Percentiles rank a stretch among this genome's conserved stretches.
Evolutionary conservation across 2,113 vertebrate species (phyloP).

Genomic region (Cebidichthys violaceus): DNA sequence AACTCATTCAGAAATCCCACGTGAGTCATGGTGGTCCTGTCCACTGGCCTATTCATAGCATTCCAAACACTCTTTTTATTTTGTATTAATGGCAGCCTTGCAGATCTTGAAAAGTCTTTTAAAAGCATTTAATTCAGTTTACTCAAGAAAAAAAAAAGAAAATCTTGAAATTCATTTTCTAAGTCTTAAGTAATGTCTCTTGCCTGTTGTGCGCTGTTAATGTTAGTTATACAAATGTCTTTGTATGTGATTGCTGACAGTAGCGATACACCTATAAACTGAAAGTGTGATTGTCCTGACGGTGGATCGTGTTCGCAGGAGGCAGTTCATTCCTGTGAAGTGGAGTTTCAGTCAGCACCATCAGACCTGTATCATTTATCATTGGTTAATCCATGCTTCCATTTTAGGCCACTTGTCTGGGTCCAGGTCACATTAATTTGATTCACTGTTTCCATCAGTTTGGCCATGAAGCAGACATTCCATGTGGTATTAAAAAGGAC

Average conservation of each 20-base stretch:
- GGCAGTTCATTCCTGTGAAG: not conserved
- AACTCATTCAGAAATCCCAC: conserved; percentile 96
- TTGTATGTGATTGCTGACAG: not conserved
- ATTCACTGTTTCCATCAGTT: not conserved
- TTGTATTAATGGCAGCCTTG: not conserved
- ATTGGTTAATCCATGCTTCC: not conserved
- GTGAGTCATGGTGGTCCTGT: conserved; percentile 84
- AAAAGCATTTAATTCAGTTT: not conserved
- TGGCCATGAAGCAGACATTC: not conserved
- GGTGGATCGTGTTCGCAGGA: not conserved
- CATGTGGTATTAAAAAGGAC: not conserved
- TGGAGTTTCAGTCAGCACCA: not conserved
- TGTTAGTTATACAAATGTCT: not conserved
- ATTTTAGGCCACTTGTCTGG: not conserved
- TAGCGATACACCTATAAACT: not conserved
- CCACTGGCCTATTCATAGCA: no score
- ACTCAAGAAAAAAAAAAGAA: not conserved
- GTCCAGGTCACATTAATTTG: not conserved
- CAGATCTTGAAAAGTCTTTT: not conserved
- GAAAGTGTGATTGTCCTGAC: not conserved
- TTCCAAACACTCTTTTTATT: not conserved
- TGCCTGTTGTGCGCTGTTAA: not conserved
- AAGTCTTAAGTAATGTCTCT: not conserved
- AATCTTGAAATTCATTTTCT: not conserved
- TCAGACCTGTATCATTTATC: not conserved